These are phyloP conservation scores for Heteractis magnifica DNA, from an alignment of 92 coral and sea anemone species.

Conservation along the genomic window DNA sequence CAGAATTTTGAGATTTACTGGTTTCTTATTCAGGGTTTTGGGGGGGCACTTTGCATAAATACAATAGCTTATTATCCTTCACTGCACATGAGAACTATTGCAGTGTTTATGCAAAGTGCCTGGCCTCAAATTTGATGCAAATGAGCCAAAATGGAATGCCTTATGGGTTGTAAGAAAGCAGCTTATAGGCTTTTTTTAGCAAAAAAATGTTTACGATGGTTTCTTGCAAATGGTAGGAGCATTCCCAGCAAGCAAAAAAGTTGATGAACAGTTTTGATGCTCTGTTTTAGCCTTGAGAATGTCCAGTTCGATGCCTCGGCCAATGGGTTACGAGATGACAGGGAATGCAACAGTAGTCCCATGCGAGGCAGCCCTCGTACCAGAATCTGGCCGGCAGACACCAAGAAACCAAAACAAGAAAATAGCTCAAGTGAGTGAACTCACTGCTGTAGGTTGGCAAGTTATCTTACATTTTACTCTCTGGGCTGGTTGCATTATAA, in stretches of 20 bases:
- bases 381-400: constrained; percentile 64
- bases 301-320: constrained; percentile 75
- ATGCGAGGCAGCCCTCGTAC: constrained; percentile 64
- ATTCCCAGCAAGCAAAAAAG: neutral
- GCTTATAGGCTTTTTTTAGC: neutral
- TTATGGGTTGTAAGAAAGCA: too few relatives aligned
- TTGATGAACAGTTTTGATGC: neutral
- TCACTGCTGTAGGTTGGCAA: neutral
- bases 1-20: too few relatives aligned
- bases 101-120: too few relatives aligned
- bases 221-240: neutral
- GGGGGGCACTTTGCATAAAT: too few relatives aligned
- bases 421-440: constrained; percentile 66
- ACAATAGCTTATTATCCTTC: too few relatives aligned
- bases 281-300: constrained; percentile 72
- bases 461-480: constrained; percentile 1
- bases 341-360: constrained; percentile 69
- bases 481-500: neutral
- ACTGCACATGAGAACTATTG: too few relatives aligned
- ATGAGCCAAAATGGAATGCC: too few relatives aligned
- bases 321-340: constrained; percentile 75
- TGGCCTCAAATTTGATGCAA: too few relatives aligned
- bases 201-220: neutral
- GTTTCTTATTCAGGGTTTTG: too few relatives aligned
- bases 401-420: constrained; percentile 71